Base-by-base conservation (phyloP, 2,888 invertebrate genomes). In the Theretra japonica region DNA sequence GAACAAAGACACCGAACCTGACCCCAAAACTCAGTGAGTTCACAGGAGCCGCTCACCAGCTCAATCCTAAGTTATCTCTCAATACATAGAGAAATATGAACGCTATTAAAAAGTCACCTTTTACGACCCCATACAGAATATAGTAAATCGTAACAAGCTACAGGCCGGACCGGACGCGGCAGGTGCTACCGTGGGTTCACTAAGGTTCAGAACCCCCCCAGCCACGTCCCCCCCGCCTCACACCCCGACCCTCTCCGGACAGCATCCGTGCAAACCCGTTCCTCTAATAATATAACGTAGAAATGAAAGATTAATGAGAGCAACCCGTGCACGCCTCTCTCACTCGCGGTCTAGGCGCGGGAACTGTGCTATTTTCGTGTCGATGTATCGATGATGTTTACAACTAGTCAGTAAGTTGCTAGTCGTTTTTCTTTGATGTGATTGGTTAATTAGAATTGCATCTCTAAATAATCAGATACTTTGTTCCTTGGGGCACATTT, bases 271-370 rank as follows among this genome's bases (percentile, higher is more conserved):
- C 94, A 91, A 93, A 94, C 94, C 91, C 86, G 94, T 93, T 93
- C 91, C 92, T 93, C 93, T 93, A 94, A 93, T 94, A 94, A 93
- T 93, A 94, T 93, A 93, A 93, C 90, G 93, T 91, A 93, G 93
- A 93, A 93, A 92, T 92, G 93, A 93, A 93, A 93, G 94, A 94
- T 93, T 94, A 94, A 94, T 94, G 94, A 94, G 94, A 94, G 91
- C 94, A 94, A 91, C 91, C 92, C 85, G 92, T 84, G 93, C 93
- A 93, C 94, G 93, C 94, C 94, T 94, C 92, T 91, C 93, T 93
- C 92, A 90, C 93, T 90, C 86, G 86, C 76, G 77, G 70, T 73
- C 17, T 87, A 91, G 90, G 76, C 90, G 76, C 82, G 90, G 69
- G 73, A 56, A 50, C 19, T 28, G 70, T 19, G 25, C 23, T 62